Conservation (phyloP, 37 sponge, comb jelly and placozoan species). For the Bolinopsis microptera region DNA sequence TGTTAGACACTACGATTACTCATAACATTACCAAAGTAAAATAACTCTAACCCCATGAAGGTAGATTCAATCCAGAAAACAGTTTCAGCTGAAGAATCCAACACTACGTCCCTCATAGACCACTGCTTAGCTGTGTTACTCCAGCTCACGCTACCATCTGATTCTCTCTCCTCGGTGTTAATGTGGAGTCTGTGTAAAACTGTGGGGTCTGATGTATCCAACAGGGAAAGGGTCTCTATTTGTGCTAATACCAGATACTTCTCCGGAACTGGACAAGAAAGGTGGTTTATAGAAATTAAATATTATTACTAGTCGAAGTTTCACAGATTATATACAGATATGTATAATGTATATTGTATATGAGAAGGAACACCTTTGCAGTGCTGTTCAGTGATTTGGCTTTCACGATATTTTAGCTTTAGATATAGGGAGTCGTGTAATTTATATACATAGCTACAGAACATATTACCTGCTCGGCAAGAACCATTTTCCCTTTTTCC, state of each 20-base stretch:
- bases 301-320: no score
- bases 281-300: no score
- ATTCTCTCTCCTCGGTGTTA: not conserved
- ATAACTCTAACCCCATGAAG: constrained; percentile 17
- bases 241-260: not conserved
- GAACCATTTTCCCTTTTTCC: not conserved
- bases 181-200: not conserved
- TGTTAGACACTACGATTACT: no score
- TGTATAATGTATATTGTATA: no score
- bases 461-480: not conserved
- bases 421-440: no score
- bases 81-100: not conserved
- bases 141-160: not conserved
- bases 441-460: no score
- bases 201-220: not conserved
- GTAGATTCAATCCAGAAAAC: not conserved
- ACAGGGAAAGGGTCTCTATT: not conserved
- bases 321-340: no score
- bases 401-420: no score
- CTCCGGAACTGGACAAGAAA: not conserved
- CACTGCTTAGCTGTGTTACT: not conserved
- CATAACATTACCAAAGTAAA: no score
- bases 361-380: no score
- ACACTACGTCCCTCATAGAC: constrained; percentile 18
- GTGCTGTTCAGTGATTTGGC: no score